phyloP scores from a whole-genome alignment of 2,888 invertebrate genomes.

The Cactoblastis cactorum region DNA sequence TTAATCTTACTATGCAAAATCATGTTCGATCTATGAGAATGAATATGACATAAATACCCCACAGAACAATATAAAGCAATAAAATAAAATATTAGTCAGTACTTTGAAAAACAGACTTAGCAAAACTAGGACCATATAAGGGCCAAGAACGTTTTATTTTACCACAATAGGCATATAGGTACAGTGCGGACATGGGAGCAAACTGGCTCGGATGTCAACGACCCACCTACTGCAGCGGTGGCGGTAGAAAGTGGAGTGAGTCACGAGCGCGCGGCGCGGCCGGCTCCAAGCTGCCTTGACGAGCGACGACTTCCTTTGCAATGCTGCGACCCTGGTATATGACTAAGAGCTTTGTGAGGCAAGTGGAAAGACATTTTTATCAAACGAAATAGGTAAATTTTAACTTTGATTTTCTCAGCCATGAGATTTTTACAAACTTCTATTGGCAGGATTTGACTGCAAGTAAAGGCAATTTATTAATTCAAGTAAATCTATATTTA shows the following conservation, averaged over 20 bases:
- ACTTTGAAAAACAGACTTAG: not conserved
- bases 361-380: too few species aligned
- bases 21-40: too few species aligned
- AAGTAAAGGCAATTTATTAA: too few species aligned
- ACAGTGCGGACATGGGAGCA: constrained; percentile 35
- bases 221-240: constrained; percentile 31
- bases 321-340: constrained; percentile 3
- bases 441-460: too few species aligned
- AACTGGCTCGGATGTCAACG: constrained; percentile 45
- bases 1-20: too few species aligned
- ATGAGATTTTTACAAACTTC: too few species aligned
- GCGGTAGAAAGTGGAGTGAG: constrained; percentile 43
- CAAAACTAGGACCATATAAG: not conserved
- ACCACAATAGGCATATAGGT: constrained; percentile 17
- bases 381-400: too few species aligned
- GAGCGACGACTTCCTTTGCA: constrained; percentile 15
- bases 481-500: too few species aligned
- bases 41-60: too few species aligned
- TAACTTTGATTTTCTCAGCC: too few species aligned
- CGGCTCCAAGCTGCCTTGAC: constrained; percentile 44
- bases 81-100: too few species aligned
- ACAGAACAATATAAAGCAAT: too few species aligned
- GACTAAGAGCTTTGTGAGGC: not conserved
- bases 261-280: constrained; percentile 26
- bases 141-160: not conserved